Base-by-base conservation (phyloP, 2,888 invertebrate species). In the Amphipyra tragopoginis region DNA sequence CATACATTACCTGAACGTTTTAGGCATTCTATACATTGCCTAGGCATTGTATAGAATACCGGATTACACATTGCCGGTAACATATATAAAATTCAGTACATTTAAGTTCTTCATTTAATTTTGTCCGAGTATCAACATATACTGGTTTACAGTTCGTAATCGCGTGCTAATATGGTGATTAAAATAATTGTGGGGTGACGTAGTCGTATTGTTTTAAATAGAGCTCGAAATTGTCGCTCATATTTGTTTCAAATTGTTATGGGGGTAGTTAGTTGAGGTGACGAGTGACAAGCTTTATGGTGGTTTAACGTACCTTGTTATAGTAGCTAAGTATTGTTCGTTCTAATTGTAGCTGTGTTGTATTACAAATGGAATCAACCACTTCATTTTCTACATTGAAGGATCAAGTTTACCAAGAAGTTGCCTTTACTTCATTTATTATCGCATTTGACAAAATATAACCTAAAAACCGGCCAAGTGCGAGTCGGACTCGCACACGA, bases 201-300 rank as follows among this genome's bases (percentile, higher is more conserved):
- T 13, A 8, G 40, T 50, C 50, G 51, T 71, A 74, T 80, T 77
- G 72, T 80, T 78, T 75, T 72, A 77, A 74, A 68, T 59, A 42
- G 45, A 64, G 55, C 50, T 48, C 39, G 15, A 47, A 51, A 52
- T 40, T 45, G 56, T 51, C 38, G 55, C 56, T 51, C 60, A 60
- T 57, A 75, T 75, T 60, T 60, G 72, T 57, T 72, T 51, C 42
- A 72, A 60, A 55, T 56, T 54, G 50, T 72, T 65, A 61, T 57
- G n/a, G 56, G 10, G 42, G 50, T 1, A 29, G 43, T 48, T 44
- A 52, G 36, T 14, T 49, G 44, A 55, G 55, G 49, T 38, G 56
- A 36, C 38, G 42, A 54, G 26, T 14, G 53, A 33, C n/a, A 33
- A 7, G 26, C 8, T 42, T 59, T 43, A 51, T 54, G 29, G 9